These are phyloP conservation scores for Galaxea fascicularis DNA, from an alignment of 92 coral and sea anemone genomes.

Conservation along the genomic window DNA sequence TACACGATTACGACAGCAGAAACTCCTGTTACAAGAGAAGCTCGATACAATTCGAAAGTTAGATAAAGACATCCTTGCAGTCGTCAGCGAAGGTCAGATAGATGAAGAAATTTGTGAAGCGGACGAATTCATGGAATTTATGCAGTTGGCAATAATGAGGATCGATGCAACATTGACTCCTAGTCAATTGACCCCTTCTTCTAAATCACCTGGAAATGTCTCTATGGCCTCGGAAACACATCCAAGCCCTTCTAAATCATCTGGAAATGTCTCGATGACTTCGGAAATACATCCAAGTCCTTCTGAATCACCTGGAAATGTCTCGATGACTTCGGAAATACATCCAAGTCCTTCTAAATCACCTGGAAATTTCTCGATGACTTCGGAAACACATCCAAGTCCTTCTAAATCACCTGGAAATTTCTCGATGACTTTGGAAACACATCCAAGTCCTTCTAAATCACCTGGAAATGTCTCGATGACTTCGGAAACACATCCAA, in stretches of 20 bases:
- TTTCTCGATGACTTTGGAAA: too few species aligned
- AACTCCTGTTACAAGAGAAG: conserved; percentile 34
- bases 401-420: background rate
- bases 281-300: too few species aligned
- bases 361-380: background rate
- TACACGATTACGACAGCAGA: conserved; percentile 24
- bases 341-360: too few species aligned
- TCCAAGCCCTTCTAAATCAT: background rate
- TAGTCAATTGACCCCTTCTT: background rate
- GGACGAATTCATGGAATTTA: conserved; percentile 24
- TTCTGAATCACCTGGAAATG: too few species aligned
- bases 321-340: too few species aligned
- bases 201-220: conserved; percentile 3
- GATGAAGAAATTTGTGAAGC: conserved; percentile 44
- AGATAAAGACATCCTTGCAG: conserved; percentile 47
- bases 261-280: too few species aligned
- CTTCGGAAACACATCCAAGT: conserved; percentile 1
- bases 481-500: too few species aligned
- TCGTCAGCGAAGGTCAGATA: conserved; percentile 41
- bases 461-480: too few species aligned
- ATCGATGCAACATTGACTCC: conserved; percentile 22
- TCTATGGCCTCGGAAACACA: conserved; percentile 6
- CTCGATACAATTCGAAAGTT: conserved; percentile 29
- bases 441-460: too few species aligned
- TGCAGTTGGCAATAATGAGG: conserved; percentile 38